A percentile compares a stretch with the other conserved stretches of the same genome.
Conservation (phyloP, 2,113 vertebrate genomes). For the zebrafish (Danio rerio) region DNA sequence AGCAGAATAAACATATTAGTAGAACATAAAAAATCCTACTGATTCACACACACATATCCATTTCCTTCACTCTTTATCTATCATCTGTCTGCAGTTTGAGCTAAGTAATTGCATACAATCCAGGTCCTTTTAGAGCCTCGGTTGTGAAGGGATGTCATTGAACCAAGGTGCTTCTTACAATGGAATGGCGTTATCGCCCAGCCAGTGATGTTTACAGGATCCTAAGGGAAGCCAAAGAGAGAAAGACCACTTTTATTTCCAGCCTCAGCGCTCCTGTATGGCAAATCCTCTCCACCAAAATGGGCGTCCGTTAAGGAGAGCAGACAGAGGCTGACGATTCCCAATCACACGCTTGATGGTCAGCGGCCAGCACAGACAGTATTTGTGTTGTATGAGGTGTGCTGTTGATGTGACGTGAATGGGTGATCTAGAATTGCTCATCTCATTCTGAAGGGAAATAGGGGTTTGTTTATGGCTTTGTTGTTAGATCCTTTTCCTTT, state of each 20-base stretch:
- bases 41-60: no score
- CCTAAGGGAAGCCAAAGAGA: conserved; percentile 41
- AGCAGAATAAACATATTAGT: no score
- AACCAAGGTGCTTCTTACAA: conserved; percentile 46
- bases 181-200: conserved; percentile 45
- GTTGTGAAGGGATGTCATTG: conserved; percentile 38
- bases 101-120: conserved; percentile 51
- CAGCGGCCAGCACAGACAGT: conserved; percentile 20
- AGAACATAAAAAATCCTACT: no score
- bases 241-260: conserved; percentile 47
- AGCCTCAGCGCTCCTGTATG: conserved; percentile 30
- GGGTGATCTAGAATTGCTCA: conserved; percentile 22
- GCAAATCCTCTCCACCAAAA: conserved; percentile 45
- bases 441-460: conserved; percentile 26
- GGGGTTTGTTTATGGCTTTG: conserved; percentile 3
- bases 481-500: background rate
- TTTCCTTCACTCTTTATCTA: conserved; percentile 15
- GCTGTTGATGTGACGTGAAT: conserved; percentile 31
- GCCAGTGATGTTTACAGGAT: conserved; percentile 50
- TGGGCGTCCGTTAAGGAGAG: conserved; percentile 32
- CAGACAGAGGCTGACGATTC: conserved; percentile 38
- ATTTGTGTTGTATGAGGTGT: conserved; percentile 33
- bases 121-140: conserved; percentile 38
- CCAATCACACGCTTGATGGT: conserved; percentile 44
- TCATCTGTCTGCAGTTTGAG: conserved; percentile 38